Conservation (phyloP, 2,113 vertebrate genomes). For the Narcine bancroftii region DNA sequence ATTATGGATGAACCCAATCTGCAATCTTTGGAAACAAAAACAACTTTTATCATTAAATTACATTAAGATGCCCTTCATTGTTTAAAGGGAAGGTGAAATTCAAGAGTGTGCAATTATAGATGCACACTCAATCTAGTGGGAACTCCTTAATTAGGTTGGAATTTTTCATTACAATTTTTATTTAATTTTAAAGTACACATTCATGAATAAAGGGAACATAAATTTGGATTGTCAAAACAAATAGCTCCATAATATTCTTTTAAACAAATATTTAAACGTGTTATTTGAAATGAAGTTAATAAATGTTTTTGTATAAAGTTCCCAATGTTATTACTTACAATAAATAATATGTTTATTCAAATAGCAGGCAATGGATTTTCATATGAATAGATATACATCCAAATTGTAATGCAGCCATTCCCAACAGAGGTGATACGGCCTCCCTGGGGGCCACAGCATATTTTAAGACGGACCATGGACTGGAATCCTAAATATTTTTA, state of each 20-base stretch:
- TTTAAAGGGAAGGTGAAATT: conserved; percentile 20
- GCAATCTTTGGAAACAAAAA: not conserved
- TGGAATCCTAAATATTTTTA: too few relatives aligned
- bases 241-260: not conserved
- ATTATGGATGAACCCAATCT: not conserved
- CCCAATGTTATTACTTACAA: not conserved
- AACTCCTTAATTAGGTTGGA: not conserved
- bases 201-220: not conserved
- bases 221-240: conserved; percentile 3
- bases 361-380: not conserved
- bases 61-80: not conserved
- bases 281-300: not conserved
- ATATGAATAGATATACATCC: not conserved
- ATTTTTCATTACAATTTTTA: not conserved
- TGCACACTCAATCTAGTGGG: not conserved
- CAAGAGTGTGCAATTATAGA: not conserved
- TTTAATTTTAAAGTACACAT: not conserved
- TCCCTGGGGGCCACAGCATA: too few relatives aligned
- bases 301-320: not conserved
- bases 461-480: too few relatives aligned
- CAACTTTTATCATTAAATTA: conserved; percentile 12
- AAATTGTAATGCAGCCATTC: too few relatives aligned
- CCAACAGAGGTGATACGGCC: too few relatives aligned
- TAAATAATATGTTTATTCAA: not conserved
- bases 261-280: not conserved